phyloP scores from a whole-genome alignment of 2,113 vertebrate genomes.

The Festucalex cinctus region DNA sequence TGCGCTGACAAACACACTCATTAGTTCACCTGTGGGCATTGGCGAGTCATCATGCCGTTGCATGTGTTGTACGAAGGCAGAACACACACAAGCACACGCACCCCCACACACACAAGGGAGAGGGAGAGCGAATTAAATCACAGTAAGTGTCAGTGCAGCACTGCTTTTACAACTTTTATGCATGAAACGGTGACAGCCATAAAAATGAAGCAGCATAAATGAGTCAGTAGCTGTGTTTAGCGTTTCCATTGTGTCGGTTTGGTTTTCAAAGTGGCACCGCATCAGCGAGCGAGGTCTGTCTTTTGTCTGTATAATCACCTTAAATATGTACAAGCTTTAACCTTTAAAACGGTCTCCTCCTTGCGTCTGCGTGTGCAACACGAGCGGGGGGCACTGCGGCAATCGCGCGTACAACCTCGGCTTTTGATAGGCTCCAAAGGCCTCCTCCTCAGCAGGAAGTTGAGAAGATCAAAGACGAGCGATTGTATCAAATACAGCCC shows the following conservation, averaged over 20 bases:
- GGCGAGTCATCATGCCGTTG: constrained; percentile 31
- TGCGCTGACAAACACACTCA: constrained; percentile 21
- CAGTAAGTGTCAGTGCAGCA: constrained; percentile 35
- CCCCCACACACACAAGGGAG: constrained; percentile 6
- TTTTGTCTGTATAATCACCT: constrained; percentile 42
- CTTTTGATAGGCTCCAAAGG: constrained; percentile 52
- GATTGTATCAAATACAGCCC: constrained; percentile 61
- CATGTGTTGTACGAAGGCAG: constrained; percentile 31
- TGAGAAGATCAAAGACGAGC: constrained; percentile 61
- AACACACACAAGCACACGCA: constrained; percentile 16
- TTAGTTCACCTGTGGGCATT: constrained; percentile 46
- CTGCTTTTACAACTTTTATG: constrained; percentile 52
- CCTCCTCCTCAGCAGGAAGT: constrained; percentile 44
- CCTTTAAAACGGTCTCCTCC: constrained; percentile 31
- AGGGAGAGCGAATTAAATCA: constrained; percentile 18
- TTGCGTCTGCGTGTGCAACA: constrained; percentile 2
- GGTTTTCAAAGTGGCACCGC: constrained; percentile 28
- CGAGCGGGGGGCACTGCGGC: constrained; percentile 26
- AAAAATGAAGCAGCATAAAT: constrained; percentile 55
- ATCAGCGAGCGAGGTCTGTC: constrained; percentile 16
- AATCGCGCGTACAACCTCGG: constrained; percentile 32
- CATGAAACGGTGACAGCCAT: constrained; percentile 36
- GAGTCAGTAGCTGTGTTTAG: constrained; percentile 46
- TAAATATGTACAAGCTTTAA: constrained; percentile 41
- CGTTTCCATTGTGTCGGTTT: constrained; percentile 30